These are phyloP conservation scores for Rotaria magnacalcarata DNA, from an alignment of 2,888 invertebrate genomes.

Conservation along the genomic window DNA sequence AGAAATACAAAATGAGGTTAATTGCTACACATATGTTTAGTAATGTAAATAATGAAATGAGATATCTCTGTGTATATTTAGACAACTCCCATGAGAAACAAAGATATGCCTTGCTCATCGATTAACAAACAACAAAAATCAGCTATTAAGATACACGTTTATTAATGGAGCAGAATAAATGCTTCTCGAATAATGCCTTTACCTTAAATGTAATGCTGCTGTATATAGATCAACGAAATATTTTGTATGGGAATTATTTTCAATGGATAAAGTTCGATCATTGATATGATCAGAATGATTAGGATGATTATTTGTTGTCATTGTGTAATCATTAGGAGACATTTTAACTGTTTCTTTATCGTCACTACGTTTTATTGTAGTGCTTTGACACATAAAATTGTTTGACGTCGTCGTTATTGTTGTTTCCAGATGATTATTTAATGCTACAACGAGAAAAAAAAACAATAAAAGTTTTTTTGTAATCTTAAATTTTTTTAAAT, in stretches of 20 bases:
- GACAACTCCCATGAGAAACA: conserved; percentile 17
- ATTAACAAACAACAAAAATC: background rate
- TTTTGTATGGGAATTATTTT: background rate
- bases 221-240: conserved; percentile 12
- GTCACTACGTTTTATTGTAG: conserved; percentile 7
- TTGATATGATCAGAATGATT: background rate
- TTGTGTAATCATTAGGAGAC: conserved; percentile 2
- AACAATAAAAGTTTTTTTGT: background rate
- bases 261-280: background rate
- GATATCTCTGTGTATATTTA: background rate
- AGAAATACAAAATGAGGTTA: background rate
- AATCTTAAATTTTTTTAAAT: background rate
- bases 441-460: background rate
- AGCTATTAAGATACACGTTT: background rate
- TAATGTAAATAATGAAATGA: background rate
- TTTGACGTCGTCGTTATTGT: conserved; percentile 7
- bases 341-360: background rate
- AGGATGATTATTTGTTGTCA: background rate
- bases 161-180: background rate
- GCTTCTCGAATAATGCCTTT: background rate
- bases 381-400: background rate
- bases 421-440: background rate
- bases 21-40: background rate
- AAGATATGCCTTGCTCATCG: background rate
- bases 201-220: conserved; percentile 35